Conservation (phyloP, 2,888 invertebrate genomes). For the Drosophila barbarae region DNA sequence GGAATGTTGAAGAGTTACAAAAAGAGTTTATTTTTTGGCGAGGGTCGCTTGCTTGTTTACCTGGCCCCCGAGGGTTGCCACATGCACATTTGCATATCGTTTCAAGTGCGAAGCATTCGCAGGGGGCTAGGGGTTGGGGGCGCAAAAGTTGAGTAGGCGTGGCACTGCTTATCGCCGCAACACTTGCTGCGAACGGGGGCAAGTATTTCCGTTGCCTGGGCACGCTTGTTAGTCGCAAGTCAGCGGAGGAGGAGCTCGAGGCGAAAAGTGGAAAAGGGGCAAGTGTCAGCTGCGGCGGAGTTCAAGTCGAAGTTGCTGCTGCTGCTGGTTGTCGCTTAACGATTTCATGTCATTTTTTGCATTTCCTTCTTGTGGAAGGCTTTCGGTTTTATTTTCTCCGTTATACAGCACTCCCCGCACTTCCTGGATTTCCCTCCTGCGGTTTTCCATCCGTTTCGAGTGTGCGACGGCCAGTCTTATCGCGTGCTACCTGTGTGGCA, state of each 20-base stretch:
- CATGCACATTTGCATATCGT: constrained; percentile 72
- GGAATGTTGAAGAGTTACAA: constrained; percentile 31
- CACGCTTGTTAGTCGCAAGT: constrained; percentile 63
- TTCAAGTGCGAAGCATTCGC: constrained; percentile 35
- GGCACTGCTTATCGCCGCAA: constrained; percentile 66
- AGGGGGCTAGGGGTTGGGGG: constrained; percentile 14
- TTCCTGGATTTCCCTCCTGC: constrained; percentile 30
- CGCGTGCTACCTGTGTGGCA: constrained; percentile 67
- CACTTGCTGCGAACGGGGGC: constrained; percentile 54
- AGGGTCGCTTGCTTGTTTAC: constrained; percentile 41
- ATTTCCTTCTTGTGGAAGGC: constrained; percentile 66
- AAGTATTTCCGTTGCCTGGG: constrained; percentile 67
- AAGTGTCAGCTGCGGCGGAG: constrained; percentile 29
- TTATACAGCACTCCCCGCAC: neutral
- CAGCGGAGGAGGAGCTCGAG: constrained; percentile 3
- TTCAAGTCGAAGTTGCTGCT: constrained; percentile 33
- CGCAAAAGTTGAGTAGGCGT: constrained; percentile 38
- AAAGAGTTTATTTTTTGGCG: constrained; percentile 26
- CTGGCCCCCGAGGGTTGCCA: constrained; percentile 34
- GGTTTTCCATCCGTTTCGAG: constrained; percentile 56
- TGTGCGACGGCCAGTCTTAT: constrained; percentile 61
- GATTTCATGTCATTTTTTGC: constrained; percentile 74
- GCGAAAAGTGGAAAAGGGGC: constrained; percentile 7
- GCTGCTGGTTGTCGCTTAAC: constrained; percentile 60
- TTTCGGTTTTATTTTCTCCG: constrained; percentile 48